phyloP scores from a whole-genome alignment of 37 sponge, comb jelly and placozoan species.

The Crambe crambe region DNA sequence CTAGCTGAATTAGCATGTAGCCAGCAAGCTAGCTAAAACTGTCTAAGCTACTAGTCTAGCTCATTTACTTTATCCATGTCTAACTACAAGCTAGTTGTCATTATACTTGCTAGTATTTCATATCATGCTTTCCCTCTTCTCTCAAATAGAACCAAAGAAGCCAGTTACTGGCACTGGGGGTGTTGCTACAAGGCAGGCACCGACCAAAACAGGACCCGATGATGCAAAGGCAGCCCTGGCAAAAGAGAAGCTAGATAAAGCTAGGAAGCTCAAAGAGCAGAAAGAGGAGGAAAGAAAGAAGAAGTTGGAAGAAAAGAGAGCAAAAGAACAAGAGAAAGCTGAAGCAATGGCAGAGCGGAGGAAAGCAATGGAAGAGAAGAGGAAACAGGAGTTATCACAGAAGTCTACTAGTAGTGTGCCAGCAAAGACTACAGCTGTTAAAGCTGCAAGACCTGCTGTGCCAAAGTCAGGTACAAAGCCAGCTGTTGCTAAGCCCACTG shows the following conservation, averaged over 20 bases:
- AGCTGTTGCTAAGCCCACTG: neutral
- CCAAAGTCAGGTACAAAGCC: neutral
- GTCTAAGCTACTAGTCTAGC: too few relatives aligned
- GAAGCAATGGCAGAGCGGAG: conserved; percentile 15
- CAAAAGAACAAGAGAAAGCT: conserved; percentile 6
- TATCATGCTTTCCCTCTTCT: neutral
- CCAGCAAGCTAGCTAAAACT: too few relatives aligned
- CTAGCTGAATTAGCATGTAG: too few relatives aligned
- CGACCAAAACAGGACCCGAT: neutral
- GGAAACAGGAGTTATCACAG: neutral
- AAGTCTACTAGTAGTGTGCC: neutral
- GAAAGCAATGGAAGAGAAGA: conserved; percentile 2
- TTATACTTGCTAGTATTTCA: neutral
- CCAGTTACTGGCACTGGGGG: neutral
- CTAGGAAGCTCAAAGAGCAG: conserved; percentile 16
- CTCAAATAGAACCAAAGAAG: neutral
- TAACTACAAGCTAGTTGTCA: neutral
- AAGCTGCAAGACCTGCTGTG: neutral
- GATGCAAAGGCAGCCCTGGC: neutral
- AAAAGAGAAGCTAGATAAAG: conserved; percentile 10
- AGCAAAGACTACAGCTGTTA: neutral
- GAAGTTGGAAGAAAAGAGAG: conserved; percentile 10
- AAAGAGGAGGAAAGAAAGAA: conserved; percentile 19
- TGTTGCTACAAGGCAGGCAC: neutral
- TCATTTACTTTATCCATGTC: too few relatives aligned